Conservation (phyloP, 2,888 invertebrate genomes). For the Malthinus flaveolus region DNA sequence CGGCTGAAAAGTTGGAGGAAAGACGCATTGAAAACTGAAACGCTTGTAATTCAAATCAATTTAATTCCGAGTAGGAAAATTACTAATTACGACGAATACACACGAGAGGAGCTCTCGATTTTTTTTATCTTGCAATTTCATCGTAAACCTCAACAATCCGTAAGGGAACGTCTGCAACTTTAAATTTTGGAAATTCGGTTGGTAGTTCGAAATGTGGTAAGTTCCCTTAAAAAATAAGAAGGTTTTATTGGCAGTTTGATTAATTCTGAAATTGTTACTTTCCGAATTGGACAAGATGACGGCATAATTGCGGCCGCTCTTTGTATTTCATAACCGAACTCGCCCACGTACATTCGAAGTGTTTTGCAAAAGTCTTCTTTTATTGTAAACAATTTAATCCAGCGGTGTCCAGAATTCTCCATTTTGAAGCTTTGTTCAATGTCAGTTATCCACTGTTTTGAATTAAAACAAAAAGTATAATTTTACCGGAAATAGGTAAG, state of each 20-base stretch:
- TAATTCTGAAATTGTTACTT: too few relatives aligned
- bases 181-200: not conserved
- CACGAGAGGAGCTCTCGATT: not conserved
- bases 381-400: not conserved
- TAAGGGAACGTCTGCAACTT: slow-evolving; percentile 12
- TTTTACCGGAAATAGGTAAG: too few relatives aligned
- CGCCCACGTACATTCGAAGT: not conserved
- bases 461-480: too few relatives aligned
- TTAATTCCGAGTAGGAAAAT: not conserved
- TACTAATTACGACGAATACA: not conserved
- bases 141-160: slow-evolving; percentile 7
- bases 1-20: too few relatives aligned
- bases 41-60: too few relatives aligned
- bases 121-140: not conserved
- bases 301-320: slow-evolving; percentile 1
- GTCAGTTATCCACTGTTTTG: not conserved
- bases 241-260: too few relatives aligned
- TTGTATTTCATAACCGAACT: not conserved
- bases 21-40: too few relatives aligned
- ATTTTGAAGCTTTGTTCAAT: slow-evolving; percentile 5
- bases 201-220: not conserved
- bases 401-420: not conserved
- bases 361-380: not conserved
- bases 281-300: not conserved
- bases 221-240: slow-evolving; percentile 3